These are phyloP conservation scores for Eclectus roratus DNA, from an alignment of 2,113 vertebrate species.

Conservation along the genomic window DNA sequence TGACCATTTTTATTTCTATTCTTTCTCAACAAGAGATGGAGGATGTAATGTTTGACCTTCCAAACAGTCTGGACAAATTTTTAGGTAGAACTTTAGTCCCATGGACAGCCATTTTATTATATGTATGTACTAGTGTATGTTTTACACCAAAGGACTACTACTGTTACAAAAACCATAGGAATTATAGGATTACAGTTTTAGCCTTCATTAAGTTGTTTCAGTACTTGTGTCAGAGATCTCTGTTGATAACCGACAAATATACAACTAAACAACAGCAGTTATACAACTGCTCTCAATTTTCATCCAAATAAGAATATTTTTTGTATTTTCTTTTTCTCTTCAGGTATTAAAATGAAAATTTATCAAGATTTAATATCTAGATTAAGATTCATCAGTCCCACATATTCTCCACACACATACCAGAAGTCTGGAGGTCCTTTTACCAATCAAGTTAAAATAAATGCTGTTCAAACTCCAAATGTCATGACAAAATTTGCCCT, in stretches of 20 bases:
- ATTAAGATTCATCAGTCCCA: not conserved
- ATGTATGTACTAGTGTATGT: not conserved
- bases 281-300: not conserved
- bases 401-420: not conserved
- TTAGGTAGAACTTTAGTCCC: not conserved
- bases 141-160: not conserved
- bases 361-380: not conserved
- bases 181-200: not conserved
- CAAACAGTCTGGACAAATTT: not conserved
- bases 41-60: not conserved
- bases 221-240: not conserved
- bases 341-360: not conserved
- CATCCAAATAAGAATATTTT: not conserved
- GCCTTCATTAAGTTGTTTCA: not conserved
- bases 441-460: not conserved
- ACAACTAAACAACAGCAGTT: too few relatives aligned
- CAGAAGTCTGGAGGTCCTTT: not conserved
- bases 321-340: not conserved
- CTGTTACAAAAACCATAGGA: not conserved
- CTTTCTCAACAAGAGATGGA: not conserved
- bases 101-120: not conserved
- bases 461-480: not conserved
- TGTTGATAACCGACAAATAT: not conserved
- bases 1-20: not conserved
- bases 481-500: not conserved